Evolutionary conservation across 2,888 invertebrate genomes (phyloP), one percentile per base, ranked within the genome.

Genomic region (Busseola fusca): DNA sequence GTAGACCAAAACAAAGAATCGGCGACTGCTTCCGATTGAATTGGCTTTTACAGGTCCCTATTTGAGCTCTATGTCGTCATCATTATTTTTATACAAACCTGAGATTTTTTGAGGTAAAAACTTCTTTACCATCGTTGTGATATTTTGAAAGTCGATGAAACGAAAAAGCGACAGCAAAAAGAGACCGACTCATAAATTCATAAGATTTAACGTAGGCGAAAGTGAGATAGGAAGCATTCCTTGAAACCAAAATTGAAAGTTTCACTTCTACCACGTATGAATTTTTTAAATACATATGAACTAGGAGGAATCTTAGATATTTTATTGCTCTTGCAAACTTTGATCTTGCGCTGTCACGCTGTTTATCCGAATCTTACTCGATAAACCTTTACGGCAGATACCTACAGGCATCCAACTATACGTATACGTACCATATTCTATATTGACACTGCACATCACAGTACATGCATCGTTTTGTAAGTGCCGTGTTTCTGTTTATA

Each of bases 1-100:
- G 66, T 81, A 60, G 58, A 67, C 42, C 27, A 60, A 66, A 63
- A 80, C 78, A 81, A 81, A 80, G 64, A 48, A 50, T 16, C n/a
- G 18, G 52, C 16, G 30, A 4, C 54, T 18, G 58, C 64, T 77
- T 81, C 81, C 81, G 81, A 54, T 67, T 57, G 12, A 58, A 25
- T 27, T 65, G 34, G 37, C 30, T 34, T 37, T 60, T 58, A 27
- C 25, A 27, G 14, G 27, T 63, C 21, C 21, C 37, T 56, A 21
- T 67, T 57, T 9, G n/a, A 14, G 40, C 14, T 59, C 2, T 18
- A 12, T 48, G 56, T 12, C 45, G 48, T 30, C 50, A 56, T 58
- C 16, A 7, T 30, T 10, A 18, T 25, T 9, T 45, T 57, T 21
- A n/a, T 9, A 42, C 3, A 50, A 34, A 42, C 4, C 16, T 27